Evolutionary conservation across 2,797 vertebrate genomes (phyloP).

Genomic region (Psittacula echo): DNA sequence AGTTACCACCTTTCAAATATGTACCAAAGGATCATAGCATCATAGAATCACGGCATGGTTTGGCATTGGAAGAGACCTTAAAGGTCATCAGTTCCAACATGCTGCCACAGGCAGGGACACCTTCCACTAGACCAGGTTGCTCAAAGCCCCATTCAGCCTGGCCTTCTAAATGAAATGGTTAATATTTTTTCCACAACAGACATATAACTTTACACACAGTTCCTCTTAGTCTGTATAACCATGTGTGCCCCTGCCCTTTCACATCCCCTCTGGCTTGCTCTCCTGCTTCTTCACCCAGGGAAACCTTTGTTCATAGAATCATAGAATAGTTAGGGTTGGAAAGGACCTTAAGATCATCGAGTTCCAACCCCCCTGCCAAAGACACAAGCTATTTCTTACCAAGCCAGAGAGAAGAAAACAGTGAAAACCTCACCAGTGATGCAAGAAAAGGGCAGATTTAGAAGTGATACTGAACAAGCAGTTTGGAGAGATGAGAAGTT

Average conservation of each 20-base stretch:
- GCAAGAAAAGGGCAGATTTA: not conserved
- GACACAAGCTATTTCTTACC: not conserved
- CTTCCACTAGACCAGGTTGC: not conserved
- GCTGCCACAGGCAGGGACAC: not conserved
- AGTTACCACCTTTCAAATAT: not conserved
- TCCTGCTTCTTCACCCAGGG: not conserved
- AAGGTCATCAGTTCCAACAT: not conserved
- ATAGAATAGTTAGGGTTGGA: no score
- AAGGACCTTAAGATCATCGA: no score
- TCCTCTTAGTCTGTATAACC: not conserved
- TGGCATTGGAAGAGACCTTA: not conserved
- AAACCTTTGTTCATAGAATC: not conserved
- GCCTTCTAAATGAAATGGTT: not conserved
- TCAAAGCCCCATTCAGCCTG: not conserved
- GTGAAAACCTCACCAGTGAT: not conserved
- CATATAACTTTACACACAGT: accelerated
- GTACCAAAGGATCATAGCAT: not conserved
- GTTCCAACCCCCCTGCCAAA: not conserved
- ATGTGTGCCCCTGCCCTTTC: not conserved
- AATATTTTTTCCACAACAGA: not conserved
- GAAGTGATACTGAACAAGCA: not conserved
- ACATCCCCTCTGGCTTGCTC: not conserved
- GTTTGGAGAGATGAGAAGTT: not conserved
- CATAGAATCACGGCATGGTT: not conserved
- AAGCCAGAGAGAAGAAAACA: not conserved